Percentiles rank a stretch among this genome's conserved stretches.
Evolutionary conservation across 2,888 invertebrate species (phyloP).

Genomic region (Suillia variegata): DNA sequence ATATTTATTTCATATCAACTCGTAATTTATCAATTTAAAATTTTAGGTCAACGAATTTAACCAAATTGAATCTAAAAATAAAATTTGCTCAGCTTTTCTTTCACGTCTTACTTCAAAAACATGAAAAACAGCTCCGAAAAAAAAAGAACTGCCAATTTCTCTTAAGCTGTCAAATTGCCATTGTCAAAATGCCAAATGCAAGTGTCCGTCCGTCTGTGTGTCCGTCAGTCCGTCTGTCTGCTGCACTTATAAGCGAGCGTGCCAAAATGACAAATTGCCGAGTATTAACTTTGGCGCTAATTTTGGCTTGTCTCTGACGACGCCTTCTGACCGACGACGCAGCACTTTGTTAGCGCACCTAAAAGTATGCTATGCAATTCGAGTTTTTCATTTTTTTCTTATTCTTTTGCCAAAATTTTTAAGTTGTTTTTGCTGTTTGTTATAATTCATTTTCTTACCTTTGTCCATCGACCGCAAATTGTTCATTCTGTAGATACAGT

Average conservation of each 20-base stretch:
- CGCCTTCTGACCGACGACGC: neutral
- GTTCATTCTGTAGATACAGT: constrained; percentile 89
- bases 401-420: constrained; percentile 9
- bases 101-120: neutral
- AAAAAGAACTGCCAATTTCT: constrained; percentile 46
- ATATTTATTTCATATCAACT: too few relatives aligned
- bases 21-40: too few relatives aligned
- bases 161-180: constrained; percentile 56
- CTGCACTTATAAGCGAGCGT: constrained; percentile 31
- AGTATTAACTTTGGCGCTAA: constrained; percentile 52
- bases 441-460: constrained; percentile 51
- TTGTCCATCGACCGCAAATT: constrained; percentile 92
- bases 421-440: too few relatives aligned
- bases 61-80: too few relatives aligned
- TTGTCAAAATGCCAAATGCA: constrained; percentile 58
- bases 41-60: too few relatives aligned
- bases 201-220: too few relatives aligned
- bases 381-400: neutral
- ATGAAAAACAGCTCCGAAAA: neutral
- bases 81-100: neutral
- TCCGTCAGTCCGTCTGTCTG: too few relatives aligned
- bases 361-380: too few relatives aligned
- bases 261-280: constrained; percentile 59
- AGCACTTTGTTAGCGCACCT: too few relatives aligned
- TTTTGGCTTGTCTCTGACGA: constrained; percentile 26